Evolutionary conservation across 2,888 invertebrate genomes (phyloP).

Genomic region (Tiliacea aurago): DNA sequence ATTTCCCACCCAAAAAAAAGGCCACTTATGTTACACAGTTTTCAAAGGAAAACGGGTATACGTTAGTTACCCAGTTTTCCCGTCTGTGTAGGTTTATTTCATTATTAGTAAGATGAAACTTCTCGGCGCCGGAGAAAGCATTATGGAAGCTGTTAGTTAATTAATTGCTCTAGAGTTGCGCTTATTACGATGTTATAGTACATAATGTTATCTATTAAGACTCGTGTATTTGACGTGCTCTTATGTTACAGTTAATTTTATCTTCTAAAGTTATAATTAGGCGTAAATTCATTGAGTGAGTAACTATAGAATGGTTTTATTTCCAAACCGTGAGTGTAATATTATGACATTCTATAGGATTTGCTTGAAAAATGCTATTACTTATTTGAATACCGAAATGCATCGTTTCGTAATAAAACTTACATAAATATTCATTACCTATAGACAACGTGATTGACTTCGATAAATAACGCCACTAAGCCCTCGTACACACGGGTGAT

Average conservation of each 20-base stretch:
- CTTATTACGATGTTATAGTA: slow-evolving; percentile 26
- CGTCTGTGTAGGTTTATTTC: too few relatives aligned
- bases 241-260: slow-evolving; percentile 14
- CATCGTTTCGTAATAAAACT: not conserved
- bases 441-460: not conserved
- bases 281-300: not conserved
- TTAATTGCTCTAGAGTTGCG: slow-evolving; percentile 32
- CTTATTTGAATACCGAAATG: too few relatives aligned
- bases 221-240: slow-evolving; percentile 3
- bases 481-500: too few relatives aligned
- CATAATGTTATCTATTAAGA: slow-evolving; percentile 22
- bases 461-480: not conserved
- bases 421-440: not conserved
- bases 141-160: slow-evolving; percentile 34
- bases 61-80: too few relatives aligned
- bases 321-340: too few relatives aligned
- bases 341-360: too few relatives aligned
- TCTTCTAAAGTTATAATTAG: not conserved
- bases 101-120: slow-evolving; percentile 27
- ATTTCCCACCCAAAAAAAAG: too few relatives aligned
- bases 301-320: not conserved
- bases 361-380: too few relatives aligned
- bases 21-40: too few relatives aligned
- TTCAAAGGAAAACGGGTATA: too few relatives aligned
- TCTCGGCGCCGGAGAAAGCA: slow-evolving; percentile 17